phyloP scores from a whole-genome alignment of 2,888 invertebrate genomes.

The Oligia latruncula region DNA sequence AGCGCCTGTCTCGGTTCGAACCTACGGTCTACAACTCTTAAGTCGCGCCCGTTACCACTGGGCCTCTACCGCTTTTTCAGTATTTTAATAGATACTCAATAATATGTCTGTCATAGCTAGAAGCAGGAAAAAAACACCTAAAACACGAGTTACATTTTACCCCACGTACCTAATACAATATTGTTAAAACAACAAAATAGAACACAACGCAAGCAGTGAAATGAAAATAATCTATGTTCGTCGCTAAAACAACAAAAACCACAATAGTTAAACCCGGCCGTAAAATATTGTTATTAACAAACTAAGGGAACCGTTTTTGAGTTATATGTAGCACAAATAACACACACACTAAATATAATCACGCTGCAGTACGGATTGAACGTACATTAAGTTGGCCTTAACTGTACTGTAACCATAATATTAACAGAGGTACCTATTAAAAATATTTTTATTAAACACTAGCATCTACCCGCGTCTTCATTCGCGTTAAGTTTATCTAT shows the following conservation, averaged over 20 bases:
- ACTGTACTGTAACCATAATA: background rate
- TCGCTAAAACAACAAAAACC: constrained; percentile 57
- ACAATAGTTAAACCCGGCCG: constrained; percentile 51
- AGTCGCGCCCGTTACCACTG: background rate
- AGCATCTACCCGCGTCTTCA: background rate
- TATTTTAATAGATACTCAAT: background rate
- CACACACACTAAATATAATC: background rate
- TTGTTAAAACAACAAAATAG: constrained; percentile 43
- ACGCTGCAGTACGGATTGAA: background rate
- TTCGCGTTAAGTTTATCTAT: background rate
- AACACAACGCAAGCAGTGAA: constrained; percentile 40
- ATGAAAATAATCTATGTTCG: constrained; percentile 54
- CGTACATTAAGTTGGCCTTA: constrained; percentile 9
- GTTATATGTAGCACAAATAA: constrained; percentile 15
- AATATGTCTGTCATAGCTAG: background rate
- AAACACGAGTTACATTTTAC: constrained; percentile 16
- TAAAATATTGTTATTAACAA: constrained; percentile 61
- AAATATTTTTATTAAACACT: background rate
- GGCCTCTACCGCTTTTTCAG: too few relatives aligned
- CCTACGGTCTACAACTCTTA: background rate
- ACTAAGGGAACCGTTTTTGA: constrained; percentile 28
- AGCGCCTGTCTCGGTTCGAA: background rate
- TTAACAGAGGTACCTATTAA: background rate
- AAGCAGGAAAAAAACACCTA: background rate
- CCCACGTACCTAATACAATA: constrained; percentile 29